Evolutionary conservation across 1,140 invertebrate species (phyloP).

Genomic region (Drosophila gunungcola): DNA sequence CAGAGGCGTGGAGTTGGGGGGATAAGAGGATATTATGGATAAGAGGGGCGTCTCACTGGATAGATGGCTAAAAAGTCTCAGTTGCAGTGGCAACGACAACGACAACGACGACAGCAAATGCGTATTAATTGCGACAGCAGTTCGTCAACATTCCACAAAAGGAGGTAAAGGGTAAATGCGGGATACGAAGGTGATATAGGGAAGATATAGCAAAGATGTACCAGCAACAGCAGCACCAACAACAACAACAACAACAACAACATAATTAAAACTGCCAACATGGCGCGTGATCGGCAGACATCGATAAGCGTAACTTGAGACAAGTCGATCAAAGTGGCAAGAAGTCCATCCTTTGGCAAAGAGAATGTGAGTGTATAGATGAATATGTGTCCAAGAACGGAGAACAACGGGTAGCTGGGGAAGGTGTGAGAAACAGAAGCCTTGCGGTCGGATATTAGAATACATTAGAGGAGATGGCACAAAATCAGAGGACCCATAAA

Average conservation of each 20-base stretch:
- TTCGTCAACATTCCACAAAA: constrained; percentile 72
- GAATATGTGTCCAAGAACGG: no score
- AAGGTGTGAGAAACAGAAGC: constrained; percentile 55
- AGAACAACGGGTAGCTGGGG: not conserved
- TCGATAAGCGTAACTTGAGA: constrained; percentile 68
- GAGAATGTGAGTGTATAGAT: not conserved
- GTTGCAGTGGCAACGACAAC: constrained; percentile 47
- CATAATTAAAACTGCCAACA: constrained; percentile 79
- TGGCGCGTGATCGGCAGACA: constrained; percentile 77
- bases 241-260: constrained; percentile 45
- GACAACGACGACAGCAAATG: constrained; percentile 61
- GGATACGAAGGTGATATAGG: constrained; percentile 2
- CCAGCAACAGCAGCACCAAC: not conserved
- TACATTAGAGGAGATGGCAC: constrained; percentile 24
- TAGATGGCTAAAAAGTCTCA: constrained; percentile 51
- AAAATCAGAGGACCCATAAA: not conserved
- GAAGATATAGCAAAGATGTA: not conserved
- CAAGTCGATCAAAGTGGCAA: constrained; percentile 22
- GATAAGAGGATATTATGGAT: no score
- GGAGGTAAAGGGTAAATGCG: not conserved
- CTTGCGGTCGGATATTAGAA: constrained; percentile 52
- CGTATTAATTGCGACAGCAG: constrained; percentile 81
- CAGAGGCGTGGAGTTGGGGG: constrained; percentile 1
- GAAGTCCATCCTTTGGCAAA: constrained; percentile 20
- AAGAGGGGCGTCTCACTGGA: not conserved